A percentile compares a stretch with the other conserved stretches of the same genome.
Conservation (phyloP, 2,797 vertebrate genomes). For the Pyrocephalus nanus region DNA sequence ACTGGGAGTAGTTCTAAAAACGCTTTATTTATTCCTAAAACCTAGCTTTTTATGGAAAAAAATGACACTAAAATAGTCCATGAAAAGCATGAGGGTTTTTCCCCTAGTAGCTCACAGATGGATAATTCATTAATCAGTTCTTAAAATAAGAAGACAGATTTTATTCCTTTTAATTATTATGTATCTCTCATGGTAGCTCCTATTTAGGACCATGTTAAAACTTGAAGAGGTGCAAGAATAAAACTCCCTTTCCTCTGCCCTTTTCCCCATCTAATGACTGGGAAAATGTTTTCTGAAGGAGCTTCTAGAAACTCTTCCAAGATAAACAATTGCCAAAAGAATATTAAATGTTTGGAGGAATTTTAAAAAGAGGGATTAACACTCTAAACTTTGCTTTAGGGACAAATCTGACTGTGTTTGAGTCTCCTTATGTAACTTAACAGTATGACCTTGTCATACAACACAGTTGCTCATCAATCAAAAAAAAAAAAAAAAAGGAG, state of each 20-base stretch:
- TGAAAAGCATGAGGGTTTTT: not conserved
- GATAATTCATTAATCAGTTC: not conserved
- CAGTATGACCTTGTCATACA: not conserved
- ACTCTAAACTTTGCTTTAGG: not conserved
- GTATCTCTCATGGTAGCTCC: not conserved
- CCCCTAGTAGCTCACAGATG: not conserved
- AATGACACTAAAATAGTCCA: not conserved
- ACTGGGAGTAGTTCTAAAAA: not conserved
- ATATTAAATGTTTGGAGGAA: not conserved
- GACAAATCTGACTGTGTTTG: not conserved
- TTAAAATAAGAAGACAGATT: not conserved
- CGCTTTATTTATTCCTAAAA: not conserved
- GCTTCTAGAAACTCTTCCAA: not conserved
- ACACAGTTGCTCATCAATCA: not conserved
- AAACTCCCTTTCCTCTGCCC: not conserved
- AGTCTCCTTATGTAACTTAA: not conserved
- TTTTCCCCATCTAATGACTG: not conserved
- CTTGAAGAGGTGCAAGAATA: not conserved
- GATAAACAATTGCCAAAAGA: not conserved
- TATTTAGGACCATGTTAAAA: not conserved
- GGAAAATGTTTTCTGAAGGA: not conserved
- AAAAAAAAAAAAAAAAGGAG: not conserved
- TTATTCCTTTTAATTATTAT: not conserved
- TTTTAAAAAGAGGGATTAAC: not conserved
- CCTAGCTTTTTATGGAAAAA: not conserved